Base-by-base conservation (phyloP, 2,888 invertebrate genomes). In the Dromius quadrimaculatus region DNA sequence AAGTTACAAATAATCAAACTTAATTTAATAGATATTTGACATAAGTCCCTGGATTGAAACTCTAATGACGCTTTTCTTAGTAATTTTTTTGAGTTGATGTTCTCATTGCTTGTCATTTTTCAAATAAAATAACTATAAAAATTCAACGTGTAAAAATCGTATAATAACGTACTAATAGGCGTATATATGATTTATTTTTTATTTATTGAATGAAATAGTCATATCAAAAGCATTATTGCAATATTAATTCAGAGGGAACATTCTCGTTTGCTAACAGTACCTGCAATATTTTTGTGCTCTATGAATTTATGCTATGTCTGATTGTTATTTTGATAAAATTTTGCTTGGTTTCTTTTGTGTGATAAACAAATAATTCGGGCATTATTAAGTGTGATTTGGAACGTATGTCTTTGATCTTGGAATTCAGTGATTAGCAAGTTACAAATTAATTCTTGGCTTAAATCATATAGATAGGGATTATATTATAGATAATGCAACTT, bases 371-470 rank as follows among this genome's bases (percentile, higher is more conserved):
- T 32, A 34, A 54, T 13, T 11, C 11, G 23, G 47, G 8, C 22
- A 50, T 34, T 57, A 9, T 13, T n/a, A 57, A 11, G 34, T 57
- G 59, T 36, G 59, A 59, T 34, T 19, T 34, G 11, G 65, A 54
- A 65, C 28, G 23, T 43, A 68, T 68, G 68, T 36, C 59, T 68
- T 59, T 68, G 68, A 68, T 20, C 32, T 68, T 68, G 13, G 59
- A 68, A 59, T 34, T 68, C 68, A 68, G 68, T 68, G 68, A 68
- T 68, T 68, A 68, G 68, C 57, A 68, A 66, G 68, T 68, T 68
- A 68, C 66, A 68, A 68, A 68, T 68, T 68, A 68, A 47, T 68
- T 68, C 68, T 68, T 68, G 68, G 68, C 68, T 68, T 68, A 68
- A 68, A 57, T 68, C 68, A 68, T 68, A 68, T 68, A 59, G 59